Percentiles rank a stretch among this genome's conserved stretches.
Evolutionary conservation across 2,797 vertebrate species (phyloP).

Genomic region (Pampus argenteus): DNA sequence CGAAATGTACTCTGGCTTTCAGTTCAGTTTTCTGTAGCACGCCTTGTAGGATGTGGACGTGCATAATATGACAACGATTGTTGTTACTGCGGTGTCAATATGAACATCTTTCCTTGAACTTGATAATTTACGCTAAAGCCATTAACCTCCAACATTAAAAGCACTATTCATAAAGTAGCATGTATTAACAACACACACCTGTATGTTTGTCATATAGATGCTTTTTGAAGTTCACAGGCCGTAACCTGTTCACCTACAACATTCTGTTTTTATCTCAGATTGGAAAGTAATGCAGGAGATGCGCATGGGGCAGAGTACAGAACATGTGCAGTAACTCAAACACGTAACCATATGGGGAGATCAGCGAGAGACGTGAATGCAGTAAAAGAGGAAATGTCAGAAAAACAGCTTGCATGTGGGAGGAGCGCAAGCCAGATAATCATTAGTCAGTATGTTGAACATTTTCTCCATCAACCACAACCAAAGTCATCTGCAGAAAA

Average conservation of each 20-base stretch:
- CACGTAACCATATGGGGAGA: slow-evolving; percentile 51
- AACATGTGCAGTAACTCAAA: slow-evolving; percentile 43
- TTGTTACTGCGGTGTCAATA: slow-evolving; percentile 52
- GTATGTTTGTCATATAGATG: slow-evolving; percentile 33
- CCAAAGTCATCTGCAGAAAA: neutral
- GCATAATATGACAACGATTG: slow-evolving; percentile 56
- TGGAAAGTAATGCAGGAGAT: slow-evolving; percentile 15
- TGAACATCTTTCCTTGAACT: slow-evolving; percentile 40
- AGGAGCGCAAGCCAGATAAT: slow-evolving; percentile 34
- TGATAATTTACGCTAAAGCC: slow-evolving; percentile 46
- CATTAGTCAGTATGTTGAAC: slow-evolving; percentile 24
- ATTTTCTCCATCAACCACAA: slow-evolving; percentile 12
- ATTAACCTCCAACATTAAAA: slow-evolving; percentile 43
- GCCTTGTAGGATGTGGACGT: slow-evolving; percentile 53
- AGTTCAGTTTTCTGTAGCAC: slow-evolving; percentile 33
- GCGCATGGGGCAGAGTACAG: slow-evolving; percentile 1
- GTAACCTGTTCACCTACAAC: slow-evolving; percentile 10
- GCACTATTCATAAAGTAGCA: slow-evolving; percentile 47
- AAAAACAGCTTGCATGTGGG: slow-evolving; percentile 57
- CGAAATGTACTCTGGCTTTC: slow-evolving; percentile 21
- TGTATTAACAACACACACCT: slow-evolving; percentile 25
- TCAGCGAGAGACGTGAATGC: slow-evolving; percentile 30
- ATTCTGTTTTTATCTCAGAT: slow-evolving; percentile 36
- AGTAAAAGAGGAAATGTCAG: slow-evolving; percentile 42
- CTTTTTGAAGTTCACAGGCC: slow-evolving; percentile 30